Percentiles rank a stretch among this genome's conserved stretches.
Evolutionary conservation across 2,113 vertebrate species (phyloP).

Genomic region (Cololabis saira): DNA sequence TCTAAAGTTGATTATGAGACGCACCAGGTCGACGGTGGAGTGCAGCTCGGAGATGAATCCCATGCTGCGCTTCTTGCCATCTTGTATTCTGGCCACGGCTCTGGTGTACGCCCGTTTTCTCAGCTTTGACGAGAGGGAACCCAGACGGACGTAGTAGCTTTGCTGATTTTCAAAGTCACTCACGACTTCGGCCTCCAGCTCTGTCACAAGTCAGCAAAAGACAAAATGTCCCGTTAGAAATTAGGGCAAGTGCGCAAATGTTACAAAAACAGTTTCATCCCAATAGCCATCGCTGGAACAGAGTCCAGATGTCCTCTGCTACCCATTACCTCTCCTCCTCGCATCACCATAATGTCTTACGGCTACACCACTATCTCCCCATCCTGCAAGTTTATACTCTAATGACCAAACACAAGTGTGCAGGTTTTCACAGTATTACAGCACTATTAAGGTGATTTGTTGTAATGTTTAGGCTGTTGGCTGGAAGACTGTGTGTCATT

Average conservation of each 20-base stretch:
- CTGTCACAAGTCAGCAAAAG: constrained; percentile 67
- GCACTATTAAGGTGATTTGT: too few relatives aligned
- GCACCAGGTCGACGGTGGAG: constrained; percentile 87
- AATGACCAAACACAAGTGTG: too few relatives aligned
- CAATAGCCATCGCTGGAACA: too few relatives aligned
- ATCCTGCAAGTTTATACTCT: too few relatives aligned
- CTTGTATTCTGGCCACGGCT: constrained; percentile 82
- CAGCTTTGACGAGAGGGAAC: constrained; percentile 89
- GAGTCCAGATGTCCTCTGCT: too few relatives aligned
- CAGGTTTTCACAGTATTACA: too few relatives aligned
- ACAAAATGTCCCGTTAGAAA: background rate
- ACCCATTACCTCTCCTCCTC: too few relatives aligned
- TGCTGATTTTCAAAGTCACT: constrained; percentile 83
- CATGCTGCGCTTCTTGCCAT: constrained; percentile 85
- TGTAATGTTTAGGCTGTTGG: too few relatives aligned
- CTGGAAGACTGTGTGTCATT: too few relatives aligned
- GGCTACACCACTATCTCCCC: too few relatives aligned
- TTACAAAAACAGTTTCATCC: background rate
- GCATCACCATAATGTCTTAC: too few relatives aligned
- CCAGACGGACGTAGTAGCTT: constrained; percentile 89
- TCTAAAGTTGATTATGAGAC: constrained; percentile 40
- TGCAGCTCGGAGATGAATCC: constrained; percentile 88
- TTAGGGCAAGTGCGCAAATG: background rate
- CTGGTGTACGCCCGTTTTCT: constrained; percentile 87
- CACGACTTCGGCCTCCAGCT: constrained; percentile 82